Evolutionary conservation across 2,888 invertebrate species (phyloP).

Genomic region (Pristionchus maxplancki): DNA sequence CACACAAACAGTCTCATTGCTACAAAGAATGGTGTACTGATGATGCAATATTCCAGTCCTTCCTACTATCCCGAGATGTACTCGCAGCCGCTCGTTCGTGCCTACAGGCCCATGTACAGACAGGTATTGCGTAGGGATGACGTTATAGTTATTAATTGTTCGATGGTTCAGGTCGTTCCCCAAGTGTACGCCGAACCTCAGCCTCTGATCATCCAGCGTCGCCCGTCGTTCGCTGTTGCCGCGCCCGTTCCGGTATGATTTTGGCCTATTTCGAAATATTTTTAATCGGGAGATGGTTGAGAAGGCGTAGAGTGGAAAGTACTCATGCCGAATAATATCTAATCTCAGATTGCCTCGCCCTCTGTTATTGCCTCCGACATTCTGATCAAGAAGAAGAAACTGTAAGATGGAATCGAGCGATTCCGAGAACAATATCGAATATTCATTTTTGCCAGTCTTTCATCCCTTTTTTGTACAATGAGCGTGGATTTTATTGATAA

Average conservation of each 20-base stretch:
- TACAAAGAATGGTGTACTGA: too few relatives aligned
- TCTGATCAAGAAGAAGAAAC: slow-evolving; percentile 47
- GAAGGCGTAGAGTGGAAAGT: not conserved
- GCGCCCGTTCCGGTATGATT: not conserved
- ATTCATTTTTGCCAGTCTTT: not conserved
- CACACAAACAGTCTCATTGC: too few relatives aligned
- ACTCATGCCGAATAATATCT: too few relatives aligned
- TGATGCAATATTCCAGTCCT: not conserved
- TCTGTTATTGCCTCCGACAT: not conserved
- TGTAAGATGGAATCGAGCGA: not conserved
- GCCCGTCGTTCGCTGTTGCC: not conserved
- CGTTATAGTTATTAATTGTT: too few relatives aligned
- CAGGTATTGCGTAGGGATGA: slow-evolving; percentile 15
- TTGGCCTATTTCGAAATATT: not conserved
- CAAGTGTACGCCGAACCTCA: not conserved
- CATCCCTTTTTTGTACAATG: not conserved
- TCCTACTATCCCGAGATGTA: slow-evolving; percentile 29
- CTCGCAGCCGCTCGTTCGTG: not conserved
- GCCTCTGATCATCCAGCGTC: not conserved
- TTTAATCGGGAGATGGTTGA: too few relatives aligned
- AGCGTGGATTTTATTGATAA: not conserved
- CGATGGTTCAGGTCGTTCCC: slow-evolving; percentile 36
- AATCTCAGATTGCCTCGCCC: not conserved
- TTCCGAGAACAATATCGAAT: not conserved
- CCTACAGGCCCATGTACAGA: slow-evolving; percentile 20